These are phyloP conservation scores for Macroramphosus scolopax DNA, from an alignment of 2,797 vertebrate species.

Conservation along the genomic window DNA sequence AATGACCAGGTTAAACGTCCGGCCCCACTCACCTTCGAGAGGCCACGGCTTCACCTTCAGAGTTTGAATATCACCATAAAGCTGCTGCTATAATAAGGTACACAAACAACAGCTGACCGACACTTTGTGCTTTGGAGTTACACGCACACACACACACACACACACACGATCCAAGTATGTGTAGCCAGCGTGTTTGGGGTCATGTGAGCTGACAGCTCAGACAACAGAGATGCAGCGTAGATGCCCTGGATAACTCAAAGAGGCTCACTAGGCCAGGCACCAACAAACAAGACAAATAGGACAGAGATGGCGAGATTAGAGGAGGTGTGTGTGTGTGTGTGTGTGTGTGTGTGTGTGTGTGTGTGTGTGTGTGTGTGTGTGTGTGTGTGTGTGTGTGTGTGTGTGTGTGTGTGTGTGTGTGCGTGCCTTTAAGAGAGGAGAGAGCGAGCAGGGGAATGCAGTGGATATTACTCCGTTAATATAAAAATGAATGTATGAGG, in stretches of 20 bases:
- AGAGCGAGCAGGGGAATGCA: constrained; percentile 4
- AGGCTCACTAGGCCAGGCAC: constrained; percentile 53
- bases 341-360: constrained; percentile 14
- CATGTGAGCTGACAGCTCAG: constrained; percentile 63
- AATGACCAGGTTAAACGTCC: too few species aligned
- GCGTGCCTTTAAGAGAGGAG: too few species aligned
- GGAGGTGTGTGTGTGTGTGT: constrained; percentile 17
- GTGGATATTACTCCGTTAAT: constrained; percentile 21
- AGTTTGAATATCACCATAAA: constrained; percentile 3
- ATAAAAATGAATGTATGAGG: constrained; percentile 12
- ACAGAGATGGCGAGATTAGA: constrained; percentile 53
- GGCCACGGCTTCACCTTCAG: too few species aligned
- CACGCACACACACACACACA: constrained; percentile 9
- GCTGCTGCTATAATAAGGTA: constrained; percentile 7
- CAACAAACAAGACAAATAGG: constrained; percentile 72
- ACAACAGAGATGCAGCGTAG: constrained; percentile 63
- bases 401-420: too few species aligned
- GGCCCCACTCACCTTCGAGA: too few species aligned
- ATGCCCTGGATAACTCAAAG: constrained; percentile 54
- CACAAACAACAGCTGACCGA: constrained; percentile 10
- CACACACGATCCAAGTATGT: constrained; percentile 27
- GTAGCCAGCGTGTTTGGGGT: constrained; percentile 28
- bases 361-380: too few species aligned
- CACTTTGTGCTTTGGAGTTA: constrained; percentile 19
- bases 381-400: too few species aligned